Percentiles rank a stretch among this genome's conserved stretches.
phyloP scores from a whole-genome alignment of 2,113 vertebrate genomes.

The Malurus elegans region DNA sequence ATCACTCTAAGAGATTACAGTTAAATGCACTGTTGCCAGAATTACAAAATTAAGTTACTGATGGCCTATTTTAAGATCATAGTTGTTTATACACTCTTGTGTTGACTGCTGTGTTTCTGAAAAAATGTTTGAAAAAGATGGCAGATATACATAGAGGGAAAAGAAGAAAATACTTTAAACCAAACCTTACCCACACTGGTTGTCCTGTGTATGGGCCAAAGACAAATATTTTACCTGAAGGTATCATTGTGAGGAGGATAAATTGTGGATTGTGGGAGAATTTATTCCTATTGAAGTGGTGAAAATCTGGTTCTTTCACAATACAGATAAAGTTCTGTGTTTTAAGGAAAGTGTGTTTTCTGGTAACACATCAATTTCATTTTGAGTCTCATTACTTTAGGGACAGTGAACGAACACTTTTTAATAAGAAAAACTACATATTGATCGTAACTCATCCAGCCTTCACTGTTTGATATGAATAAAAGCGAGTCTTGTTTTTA shows the following conservation, averaged over 20 bases:
- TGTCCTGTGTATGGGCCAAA: background rate
- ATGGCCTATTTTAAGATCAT: background rate
- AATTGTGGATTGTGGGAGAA: background rate
- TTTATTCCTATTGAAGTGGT: background rate
- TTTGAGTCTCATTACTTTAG: background rate
- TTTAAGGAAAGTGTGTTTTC: background rate
- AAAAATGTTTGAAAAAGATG: background rate
- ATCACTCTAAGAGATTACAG: background rate
- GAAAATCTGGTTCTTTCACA: background rate
- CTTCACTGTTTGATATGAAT: background rate
- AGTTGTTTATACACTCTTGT: background rate
- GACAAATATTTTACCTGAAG: background rate
- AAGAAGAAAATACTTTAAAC: background rate
- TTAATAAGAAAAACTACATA: background rate
- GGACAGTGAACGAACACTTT: background rate
- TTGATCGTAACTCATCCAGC: background rate
- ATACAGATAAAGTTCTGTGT: background rate
- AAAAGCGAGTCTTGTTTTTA: background rate
- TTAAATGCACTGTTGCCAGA: background rate
- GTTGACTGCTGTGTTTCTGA: background rate
- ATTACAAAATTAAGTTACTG: background rate
- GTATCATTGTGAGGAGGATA: background rate
- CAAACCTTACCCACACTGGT: background rate
- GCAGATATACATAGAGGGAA: background rate
- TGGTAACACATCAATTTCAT: background rate